phyloP scores from a whole-genome alignment of 2,888 invertebrate species.

The Deladenus siricidicola region DNA sequence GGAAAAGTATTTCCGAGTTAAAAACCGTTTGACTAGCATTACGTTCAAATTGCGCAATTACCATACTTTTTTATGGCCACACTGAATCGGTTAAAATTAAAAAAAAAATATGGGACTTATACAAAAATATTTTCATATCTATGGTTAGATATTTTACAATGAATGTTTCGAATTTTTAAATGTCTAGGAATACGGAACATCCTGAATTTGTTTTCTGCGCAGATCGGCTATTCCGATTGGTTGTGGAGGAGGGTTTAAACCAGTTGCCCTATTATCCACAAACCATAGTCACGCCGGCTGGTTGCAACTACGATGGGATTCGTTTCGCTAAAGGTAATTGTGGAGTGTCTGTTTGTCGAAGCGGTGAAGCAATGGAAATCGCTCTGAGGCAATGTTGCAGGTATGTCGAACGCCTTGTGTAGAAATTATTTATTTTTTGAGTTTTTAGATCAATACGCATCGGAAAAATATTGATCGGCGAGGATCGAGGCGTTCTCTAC shows the following conservation, averaged over 20 bases:
- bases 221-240: conserved; percentile 87
- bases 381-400: conserved; percentile 3
- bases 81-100: background rate
- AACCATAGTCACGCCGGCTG: conserved; percentile 82
- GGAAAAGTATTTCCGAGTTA: too few species aligned
- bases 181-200: conserved; percentile 80
- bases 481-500: conserved; percentile 91
- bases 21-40: too few species aligned
- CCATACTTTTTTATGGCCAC: too few species aligned
- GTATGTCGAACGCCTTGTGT: background rate
- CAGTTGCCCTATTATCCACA: conserved; percentile 86
- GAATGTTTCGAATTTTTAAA: too few species aligned
- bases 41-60: too few species aligned
- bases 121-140: too few species aligned
- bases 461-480: conserved; percentile 90
- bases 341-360: conserved; percentile 86
- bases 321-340: conserved; percentile 95
- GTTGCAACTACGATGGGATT: conserved; percentile 62
- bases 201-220: conserved; percentile 98
- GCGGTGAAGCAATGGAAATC: conserved; percentile 83
- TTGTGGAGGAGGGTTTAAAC: conserved; percentile 94
- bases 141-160: too few species aligned
- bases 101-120: background rate
- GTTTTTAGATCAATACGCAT: conserved; percentile 78
- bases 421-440: background rate